phyloP scores from a whole-genome alignment of 2,113 vertebrate species.

The Halcyon malimbica region DNA sequence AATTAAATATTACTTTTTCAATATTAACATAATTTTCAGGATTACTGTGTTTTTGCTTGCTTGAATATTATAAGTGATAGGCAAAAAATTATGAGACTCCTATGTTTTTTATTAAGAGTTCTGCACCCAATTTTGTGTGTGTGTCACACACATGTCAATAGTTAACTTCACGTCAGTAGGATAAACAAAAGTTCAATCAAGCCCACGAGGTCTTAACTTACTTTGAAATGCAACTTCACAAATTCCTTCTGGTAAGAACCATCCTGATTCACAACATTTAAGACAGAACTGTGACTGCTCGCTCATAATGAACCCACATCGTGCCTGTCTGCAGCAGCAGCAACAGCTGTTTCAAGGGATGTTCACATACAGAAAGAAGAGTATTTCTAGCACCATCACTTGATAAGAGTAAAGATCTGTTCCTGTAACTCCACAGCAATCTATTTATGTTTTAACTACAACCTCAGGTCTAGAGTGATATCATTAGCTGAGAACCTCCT shows the following conservation, averaged over 20 bases:
- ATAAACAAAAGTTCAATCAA: background rate
- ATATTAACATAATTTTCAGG: background rate
- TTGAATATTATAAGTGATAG: background rate
- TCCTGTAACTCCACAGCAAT: background rate
- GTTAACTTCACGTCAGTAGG: background rate
- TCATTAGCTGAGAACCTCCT: background rate
- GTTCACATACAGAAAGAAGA: background rate
- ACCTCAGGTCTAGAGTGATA: background rate
- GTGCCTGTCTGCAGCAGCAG: fast-evolving
- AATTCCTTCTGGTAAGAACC: background rate
- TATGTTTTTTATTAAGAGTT: background rate
- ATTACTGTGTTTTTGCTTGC: background rate
- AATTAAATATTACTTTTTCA: background rate
- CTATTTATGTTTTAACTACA: background rate
- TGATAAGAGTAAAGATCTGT: background rate
- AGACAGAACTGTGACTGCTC: background rate
- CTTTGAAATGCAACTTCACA: background rate
- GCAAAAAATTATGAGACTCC: background rate
- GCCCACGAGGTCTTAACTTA: background rate
- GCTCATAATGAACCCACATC: fast-evolving
- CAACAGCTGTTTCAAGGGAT: background rate
- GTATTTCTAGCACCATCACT: background rate
- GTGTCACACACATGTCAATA: background rate
- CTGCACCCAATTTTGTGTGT: background rate
- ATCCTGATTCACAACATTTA: background rate